Conservation (phyloP, 2,888 invertebrate species). For the Actias luna region DNA sequence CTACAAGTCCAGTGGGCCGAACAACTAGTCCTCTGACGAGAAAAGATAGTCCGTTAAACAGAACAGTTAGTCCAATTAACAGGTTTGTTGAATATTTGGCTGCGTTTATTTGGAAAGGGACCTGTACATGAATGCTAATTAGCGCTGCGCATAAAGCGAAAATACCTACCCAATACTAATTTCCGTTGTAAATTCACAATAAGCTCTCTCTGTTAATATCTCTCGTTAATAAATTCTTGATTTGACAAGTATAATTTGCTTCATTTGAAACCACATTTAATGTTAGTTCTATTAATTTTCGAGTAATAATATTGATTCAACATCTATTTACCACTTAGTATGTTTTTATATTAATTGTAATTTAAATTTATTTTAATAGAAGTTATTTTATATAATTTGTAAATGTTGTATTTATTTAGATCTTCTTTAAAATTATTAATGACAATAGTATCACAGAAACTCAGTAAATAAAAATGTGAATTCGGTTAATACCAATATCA, state of each 20-base stretch:
- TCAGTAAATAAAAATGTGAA: no score
- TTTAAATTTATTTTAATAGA: no score
- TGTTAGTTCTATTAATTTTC: no score
- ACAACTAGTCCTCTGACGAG: conserved; percentile 80
- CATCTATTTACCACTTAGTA: no score
- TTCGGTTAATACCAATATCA: no score
- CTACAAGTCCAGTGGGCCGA: conserved; percentile 73
- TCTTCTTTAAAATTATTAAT: no score
- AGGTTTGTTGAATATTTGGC: conserved; percentile 51
- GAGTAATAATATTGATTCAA: no score
- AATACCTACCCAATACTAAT: conserved; percentile 31
- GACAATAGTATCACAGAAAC: no score
- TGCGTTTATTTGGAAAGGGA: background rate
- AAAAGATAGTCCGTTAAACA: conserved; percentile 75
- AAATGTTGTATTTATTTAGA: no score
- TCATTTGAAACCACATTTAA: background rate
- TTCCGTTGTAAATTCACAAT: conserved; percentile 46
- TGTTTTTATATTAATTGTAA: no score
- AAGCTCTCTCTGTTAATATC: conserved; percentile 25
- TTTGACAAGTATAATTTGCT: background rate
- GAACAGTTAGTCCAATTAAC: conserved; percentile 80
- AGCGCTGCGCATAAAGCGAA: conserved; percentile 23
- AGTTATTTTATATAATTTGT: no score
- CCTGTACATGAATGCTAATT: background rate
- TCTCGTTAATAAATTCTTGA: background rate